Percentiles rank a stretch among this genome's conserved stretches.
Conservation (phyloP, 2,113 vertebrate genomes). For the Pundamilia nyererei region DNA sequence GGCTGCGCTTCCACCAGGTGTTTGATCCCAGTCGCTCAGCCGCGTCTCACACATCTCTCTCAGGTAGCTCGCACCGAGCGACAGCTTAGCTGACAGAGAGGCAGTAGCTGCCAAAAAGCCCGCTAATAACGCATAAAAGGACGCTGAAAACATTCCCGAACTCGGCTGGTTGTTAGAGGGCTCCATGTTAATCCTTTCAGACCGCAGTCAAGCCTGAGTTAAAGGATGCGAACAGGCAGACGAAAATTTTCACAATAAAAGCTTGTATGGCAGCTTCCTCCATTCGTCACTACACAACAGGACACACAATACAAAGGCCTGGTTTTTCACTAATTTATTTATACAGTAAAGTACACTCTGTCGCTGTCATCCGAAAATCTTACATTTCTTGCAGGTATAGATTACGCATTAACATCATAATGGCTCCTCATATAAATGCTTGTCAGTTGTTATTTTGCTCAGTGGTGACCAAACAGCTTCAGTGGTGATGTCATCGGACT, state of each 20-base stretch:
- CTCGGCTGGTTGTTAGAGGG: not conserved
- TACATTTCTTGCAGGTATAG: not conserved
- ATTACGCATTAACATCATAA: not conserved
- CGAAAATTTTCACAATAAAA: not conserved
- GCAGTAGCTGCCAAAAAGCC: slow-evolving; percentile 77
- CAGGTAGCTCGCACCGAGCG: slow-evolving; percentile 68
- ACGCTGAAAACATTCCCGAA: slow-evolving; percentile 44
- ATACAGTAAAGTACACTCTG: not conserved
- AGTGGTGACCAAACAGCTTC: not conserved
- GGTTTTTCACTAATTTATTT: not conserved
- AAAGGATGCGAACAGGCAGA: too few species aligned
- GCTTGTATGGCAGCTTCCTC: not conserved
- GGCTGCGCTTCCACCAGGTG: not conserved
- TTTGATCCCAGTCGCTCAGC: not conserved
- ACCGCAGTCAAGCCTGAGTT: not conserved
- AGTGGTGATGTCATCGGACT: not conserved
- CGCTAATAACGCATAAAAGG: slow-evolving; percentile 65
- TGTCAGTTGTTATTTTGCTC: not conserved
- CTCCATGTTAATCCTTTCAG: not conserved
- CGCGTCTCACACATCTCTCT: slow-evolving; percentile 50
- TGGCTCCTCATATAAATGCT: not conserved
- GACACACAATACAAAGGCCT: not conserved
- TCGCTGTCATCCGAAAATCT: not conserved
- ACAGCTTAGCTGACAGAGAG: slow-evolving; percentile 81
- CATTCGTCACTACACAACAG: too few species aligned